Evolutionary conservation across 2,888 invertebrate genomes (phyloP).

Genomic region (Eupithecia abbreviata): DNA sequence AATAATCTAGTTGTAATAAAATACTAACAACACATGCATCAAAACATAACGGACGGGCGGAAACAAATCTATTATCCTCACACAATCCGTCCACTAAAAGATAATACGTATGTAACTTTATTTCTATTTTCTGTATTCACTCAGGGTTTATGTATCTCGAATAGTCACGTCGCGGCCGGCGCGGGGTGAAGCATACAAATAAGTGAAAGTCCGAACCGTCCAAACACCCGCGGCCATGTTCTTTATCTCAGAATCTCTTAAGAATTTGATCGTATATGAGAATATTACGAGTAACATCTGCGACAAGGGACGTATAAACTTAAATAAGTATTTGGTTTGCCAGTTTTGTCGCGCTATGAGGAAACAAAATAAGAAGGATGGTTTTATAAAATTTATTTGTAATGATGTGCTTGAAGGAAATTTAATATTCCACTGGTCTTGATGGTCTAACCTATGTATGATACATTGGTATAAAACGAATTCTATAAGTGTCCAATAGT

Average conservation of each 20-base stretch:
- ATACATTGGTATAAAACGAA: background rate
- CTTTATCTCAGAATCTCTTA: slow-evolving; percentile 83
- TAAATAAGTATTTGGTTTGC: slow-evolving; percentile 71
- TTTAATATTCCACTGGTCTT: background rate
- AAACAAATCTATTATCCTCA: slow-evolving; percentile 56
- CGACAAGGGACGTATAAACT: slow-evolving; percentile 81
- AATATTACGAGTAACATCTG: slow-evolving; percentile 83
- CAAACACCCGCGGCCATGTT: slow-evolving; percentile 77
- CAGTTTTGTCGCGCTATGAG: slow-evolving; percentile 24
- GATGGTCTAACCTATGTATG: background rate
- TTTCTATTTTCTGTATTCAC: slow-evolving; percentile 84
- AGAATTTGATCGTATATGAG: slow-evolving; percentile 83
- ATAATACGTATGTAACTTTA: slow-evolving; percentile 83
- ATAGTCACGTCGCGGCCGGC: slow-evolving; percentile 81
- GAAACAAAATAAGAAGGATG: slow-evolving; percentile 2
- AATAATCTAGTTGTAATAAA: background rate
- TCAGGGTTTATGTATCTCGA: slow-evolving; percentile 84
- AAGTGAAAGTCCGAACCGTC: slow-evolving; percentile 81
- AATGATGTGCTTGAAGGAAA: background rate
- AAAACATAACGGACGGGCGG: slow-evolving; percentile 43
- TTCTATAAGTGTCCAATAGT: background rate
- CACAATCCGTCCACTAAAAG: slow-evolving; percentile 79
- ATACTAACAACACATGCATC: background rate
- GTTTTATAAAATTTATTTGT: slow-evolving; percentile 14
- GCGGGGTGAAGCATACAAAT: slow-evolving; percentile 83